Evolutionary conservation across 2,888 invertebrate species (phyloP).

Genomic region (Athetis lepigone): DNA sequence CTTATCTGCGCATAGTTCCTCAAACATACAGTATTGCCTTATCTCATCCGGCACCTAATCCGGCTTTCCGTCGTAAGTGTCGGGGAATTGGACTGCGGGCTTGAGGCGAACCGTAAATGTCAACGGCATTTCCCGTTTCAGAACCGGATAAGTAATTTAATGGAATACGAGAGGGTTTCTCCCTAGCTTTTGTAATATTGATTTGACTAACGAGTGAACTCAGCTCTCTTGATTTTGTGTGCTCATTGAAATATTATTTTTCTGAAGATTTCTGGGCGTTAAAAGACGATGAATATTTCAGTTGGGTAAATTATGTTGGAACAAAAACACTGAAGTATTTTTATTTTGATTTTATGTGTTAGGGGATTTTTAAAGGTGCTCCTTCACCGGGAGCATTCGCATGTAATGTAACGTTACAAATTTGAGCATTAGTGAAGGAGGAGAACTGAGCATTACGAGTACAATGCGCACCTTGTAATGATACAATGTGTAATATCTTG

Average conservation of each 20-base stretch:
- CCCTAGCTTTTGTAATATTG: constrained; percentile 27
- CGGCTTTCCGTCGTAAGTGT: constrained; percentile 29
- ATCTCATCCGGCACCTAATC: constrained; percentile 18
- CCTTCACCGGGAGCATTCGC: too few species aligned
- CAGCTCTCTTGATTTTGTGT: not conserved
- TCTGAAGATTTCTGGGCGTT: not conserved
- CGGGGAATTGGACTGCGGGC: constrained; percentile 23
- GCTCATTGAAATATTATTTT: not conserved
- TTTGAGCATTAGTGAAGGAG: too few species aligned
- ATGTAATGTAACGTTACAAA: too few species aligned
- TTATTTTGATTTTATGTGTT: too few species aligned
- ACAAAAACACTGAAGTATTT: too few species aligned
- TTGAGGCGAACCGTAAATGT: constrained; percentile 36
- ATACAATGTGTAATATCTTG: too few species aligned
- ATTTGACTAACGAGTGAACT: constrained; percentile 30
- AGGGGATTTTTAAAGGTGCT: too few species aligned
- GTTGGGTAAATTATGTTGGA: too few species aligned
- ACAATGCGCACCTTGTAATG: too few species aligned
- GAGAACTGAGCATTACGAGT: too few species aligned
- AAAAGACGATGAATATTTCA: constrained; percentile 5
- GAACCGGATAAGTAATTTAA: constrained; percentile 33
- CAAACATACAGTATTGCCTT: not conserved
- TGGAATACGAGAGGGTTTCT: constrained; percentile 11
- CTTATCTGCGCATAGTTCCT: too few species aligned
- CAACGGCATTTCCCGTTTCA: constrained; percentile 20